Base-by-base conservation (phyloP, 64 coral and sea anemone species). In the Astreopora myriophthalma region DNA sequence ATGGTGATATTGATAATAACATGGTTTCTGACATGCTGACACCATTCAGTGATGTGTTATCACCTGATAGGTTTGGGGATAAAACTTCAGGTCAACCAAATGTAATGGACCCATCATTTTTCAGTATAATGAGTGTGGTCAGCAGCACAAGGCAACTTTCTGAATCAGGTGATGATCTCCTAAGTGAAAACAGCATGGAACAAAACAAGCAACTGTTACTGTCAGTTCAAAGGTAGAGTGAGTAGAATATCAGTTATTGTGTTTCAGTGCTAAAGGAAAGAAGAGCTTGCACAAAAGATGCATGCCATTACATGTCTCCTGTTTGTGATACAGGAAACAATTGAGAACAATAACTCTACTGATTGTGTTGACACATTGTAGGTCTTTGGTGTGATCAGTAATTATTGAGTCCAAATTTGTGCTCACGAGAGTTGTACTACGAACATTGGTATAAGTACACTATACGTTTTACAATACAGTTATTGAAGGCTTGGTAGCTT, bases 171-270 rank as follows among this genome's bases (percentile, higher is more conserved):
- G 94, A 88, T 32, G 94, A 93, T 46, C 38, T 85, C n/a, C 48
- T 46, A 2, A 93, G 91, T 88, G 87, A 91, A 65, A 89, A 61
- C 22, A 94, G 74, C 71, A 85, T 96, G 71, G 74, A 95, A 35
- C 97, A 96, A 60, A 93, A 88, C 37, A 93, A 93, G 38, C 94
- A 99, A 61, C 34, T 93, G 52, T 81, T 99, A 44, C 85, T 99
- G 62, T 85, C 94, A 30, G 71, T 96, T 58, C 97, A 99, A 64
- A 99, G 95, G 95, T 96, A 75, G 1, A 64, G 61, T 25, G 16
- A 7, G 31, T 34, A 0, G 32, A 13, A 5, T 29, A 35, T 22
- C 10, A 35, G 26, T 74, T 9, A 7, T 22, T 74, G 16, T 74
- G 29, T 36, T 3, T 42, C 13, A 5, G 71, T 3, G 10, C 49